phyloP scores from a whole-genome alignment of 2,888 invertebrate genomes.

The Harpagoxenus sublaevis region DNA sequence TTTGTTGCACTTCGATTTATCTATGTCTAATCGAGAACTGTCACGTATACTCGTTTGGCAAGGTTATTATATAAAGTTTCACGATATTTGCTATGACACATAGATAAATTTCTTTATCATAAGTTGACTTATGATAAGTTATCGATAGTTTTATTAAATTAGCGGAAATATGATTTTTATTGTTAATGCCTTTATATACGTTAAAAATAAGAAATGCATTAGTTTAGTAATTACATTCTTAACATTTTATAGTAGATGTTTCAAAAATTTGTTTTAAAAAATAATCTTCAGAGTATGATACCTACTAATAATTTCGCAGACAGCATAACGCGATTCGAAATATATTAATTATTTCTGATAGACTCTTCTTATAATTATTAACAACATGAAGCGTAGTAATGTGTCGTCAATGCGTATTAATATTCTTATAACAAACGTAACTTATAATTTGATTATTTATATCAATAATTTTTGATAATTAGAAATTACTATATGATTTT shows the following conservation, averaged over 20 bases:
- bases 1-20: neutral
- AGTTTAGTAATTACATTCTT: neutral
- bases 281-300: neutral
- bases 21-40: neutral
- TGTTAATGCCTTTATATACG: neutral
- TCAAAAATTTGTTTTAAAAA: neutral
- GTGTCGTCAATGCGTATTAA: no score
- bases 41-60: neutral
- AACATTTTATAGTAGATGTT: neutral
- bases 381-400: no score
- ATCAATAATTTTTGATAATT: no score
- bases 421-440: no score
- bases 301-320: no score
- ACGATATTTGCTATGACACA: neutral
- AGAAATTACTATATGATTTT: no score
- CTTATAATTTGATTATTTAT: no score
- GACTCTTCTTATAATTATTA: no score
- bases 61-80: neutral
- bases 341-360: no score
- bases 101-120: neutral
- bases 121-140: neutral
- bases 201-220: neutral
- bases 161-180: neutral
- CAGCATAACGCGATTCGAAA: no score
- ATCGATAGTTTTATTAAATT: neutral